A percentile compares a stretch with the other conserved stretches of the same genome.
Conservation (phyloP, 2,797 vertebrate species). For the Geotria australis region DNA sequence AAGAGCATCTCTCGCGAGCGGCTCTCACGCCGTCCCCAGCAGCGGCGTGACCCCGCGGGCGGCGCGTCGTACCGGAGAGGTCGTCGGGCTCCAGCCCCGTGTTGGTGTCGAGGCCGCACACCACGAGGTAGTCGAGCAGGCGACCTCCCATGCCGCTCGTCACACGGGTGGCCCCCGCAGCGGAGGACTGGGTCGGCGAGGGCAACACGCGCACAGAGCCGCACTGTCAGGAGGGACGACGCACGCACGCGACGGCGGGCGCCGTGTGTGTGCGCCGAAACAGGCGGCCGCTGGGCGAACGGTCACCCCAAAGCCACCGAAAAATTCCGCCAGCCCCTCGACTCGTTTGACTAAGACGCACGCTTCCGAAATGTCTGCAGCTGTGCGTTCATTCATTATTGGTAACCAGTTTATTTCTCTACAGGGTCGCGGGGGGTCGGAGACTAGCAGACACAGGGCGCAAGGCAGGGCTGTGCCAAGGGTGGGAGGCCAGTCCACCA, state of each 20-base stretch:
- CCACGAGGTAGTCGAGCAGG: slow-evolving; percentile 89
- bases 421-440: no score
- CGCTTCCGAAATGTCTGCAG: no score
- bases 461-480: no score
- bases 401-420: no score
- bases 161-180: background rate
- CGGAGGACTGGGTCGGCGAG: background rate
- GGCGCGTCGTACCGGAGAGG: slow-evolving; percentile 52
- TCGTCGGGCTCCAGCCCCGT: slow-evolving; percentile 92
- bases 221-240: background rate
- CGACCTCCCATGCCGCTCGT: slow-evolving; percentile 13
- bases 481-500: no score
- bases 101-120: slow-evolving; percentile 76
- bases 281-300: background rate
- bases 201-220: background rate
- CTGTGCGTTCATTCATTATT: no score
- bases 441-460: no score
- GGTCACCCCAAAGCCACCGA: background rate
- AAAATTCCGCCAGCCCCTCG: no score
- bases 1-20: no score
- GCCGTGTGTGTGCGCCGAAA: background rate
- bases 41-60: no score
- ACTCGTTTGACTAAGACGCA: no score
- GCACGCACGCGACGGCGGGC: background rate
- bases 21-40: no score